A percentile compares a stretch with the other conserved stretches of the same genome.
These are phyloP conservation scores for Anoplophora glabripennis DNA, from an alignment of 1,140 invertebrate genomes.

Conservation along the genomic window DNA sequence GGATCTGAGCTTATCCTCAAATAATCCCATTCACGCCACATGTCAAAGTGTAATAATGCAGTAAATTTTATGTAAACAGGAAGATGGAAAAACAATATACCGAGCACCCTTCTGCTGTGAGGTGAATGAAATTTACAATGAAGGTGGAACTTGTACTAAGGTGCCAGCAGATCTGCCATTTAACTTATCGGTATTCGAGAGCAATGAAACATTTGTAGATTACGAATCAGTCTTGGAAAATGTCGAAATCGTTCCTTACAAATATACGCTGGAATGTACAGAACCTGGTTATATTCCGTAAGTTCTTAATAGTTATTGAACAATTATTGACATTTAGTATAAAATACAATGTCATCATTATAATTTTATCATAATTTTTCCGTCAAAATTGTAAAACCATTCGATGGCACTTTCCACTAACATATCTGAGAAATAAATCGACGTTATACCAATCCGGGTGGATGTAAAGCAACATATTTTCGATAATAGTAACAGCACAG, in stretches of 20 bases:
- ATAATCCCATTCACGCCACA: no score
- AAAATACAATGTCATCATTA: no score
- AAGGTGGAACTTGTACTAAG: constrained; percentile 19
- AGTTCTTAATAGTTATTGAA: neutral
- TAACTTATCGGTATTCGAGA: constrained; percentile 73
- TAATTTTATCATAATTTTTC: no score
- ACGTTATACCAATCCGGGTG: no score
- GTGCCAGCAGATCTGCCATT: constrained; percentile 61
- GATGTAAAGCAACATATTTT: no score
- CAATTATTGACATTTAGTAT: no score
- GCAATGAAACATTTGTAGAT: constrained; percentile 29
- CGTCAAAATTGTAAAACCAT: no score
- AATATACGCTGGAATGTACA: neutral
- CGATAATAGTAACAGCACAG: no score
- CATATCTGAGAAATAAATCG: no score
- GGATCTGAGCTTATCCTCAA: no score
- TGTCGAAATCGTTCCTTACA: constrained; percentile 16
- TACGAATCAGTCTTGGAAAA: constrained; percentile 12
- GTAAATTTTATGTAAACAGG: constrained; percentile 56
- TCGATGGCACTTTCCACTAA: no score
- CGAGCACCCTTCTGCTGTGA: constrained; percentile 20
- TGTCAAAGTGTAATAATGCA: constrained; percentile 7
- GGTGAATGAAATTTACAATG: constrained; percentile 8
- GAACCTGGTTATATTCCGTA: neutral
- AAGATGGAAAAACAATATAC: constrained; percentile 25